phyloP scores from a whole-genome alignment of 2,113 vertebrate genomes.

The Caranx ignobilis region DNA sequence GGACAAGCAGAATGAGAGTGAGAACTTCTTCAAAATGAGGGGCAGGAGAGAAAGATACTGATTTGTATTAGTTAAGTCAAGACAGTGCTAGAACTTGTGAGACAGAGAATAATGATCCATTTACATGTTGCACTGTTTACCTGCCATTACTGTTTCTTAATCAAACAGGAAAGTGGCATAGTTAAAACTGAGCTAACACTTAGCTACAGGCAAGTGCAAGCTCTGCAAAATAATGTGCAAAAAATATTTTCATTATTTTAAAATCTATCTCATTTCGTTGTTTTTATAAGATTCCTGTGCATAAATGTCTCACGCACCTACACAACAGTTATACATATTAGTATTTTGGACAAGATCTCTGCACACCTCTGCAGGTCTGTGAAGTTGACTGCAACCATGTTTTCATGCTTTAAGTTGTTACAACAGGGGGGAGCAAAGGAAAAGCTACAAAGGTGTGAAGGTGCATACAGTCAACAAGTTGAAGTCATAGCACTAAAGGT shows the following conservation, averaged over 20 bases:
- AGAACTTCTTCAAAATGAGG: neutral
- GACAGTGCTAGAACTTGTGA: neutral
- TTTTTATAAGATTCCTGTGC: neutral
- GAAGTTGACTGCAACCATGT: too few relatives aligned
- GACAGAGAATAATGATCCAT: neutral
- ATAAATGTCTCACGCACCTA: neutral
- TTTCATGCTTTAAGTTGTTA: slow-evolving; percentile 11
- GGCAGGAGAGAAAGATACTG: neutral
- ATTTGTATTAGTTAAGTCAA: slow-evolving; percentile 10
- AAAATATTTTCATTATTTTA: neutral
- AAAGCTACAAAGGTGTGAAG: neutral
- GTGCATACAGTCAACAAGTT: neutral
- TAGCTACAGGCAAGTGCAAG: neutral
- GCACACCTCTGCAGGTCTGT: neutral
- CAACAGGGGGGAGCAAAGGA: neutral
- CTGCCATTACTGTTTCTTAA: neutral
- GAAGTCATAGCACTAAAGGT: slow-evolving; percentile 1
- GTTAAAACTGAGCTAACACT: neutral
- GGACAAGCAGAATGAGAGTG: neutral
- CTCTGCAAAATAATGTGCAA: neutral
- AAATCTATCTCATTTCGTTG: neutral
- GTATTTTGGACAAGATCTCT: neutral
- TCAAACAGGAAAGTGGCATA: neutral
- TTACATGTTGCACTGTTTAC: slow-evolving; percentile 2
- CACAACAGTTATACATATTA: neutral